These are phyloP conservation scores for Trachelipus rathkii DNA, from an alignment of 1,140 invertebrate species.

Conservation along the genomic window DNA sequence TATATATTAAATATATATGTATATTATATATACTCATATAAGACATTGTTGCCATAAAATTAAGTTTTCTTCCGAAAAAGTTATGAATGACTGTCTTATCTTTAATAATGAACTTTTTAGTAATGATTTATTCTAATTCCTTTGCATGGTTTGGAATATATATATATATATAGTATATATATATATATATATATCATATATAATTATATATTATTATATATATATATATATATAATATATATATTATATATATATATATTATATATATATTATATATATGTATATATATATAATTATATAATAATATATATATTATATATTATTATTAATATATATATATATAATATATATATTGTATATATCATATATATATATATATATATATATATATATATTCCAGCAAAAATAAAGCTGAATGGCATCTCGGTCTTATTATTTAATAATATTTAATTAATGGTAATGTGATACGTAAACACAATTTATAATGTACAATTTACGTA, in stretches of 20 bases:
- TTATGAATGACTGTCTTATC: slow-evolving; percentile 2
- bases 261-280: background rate
- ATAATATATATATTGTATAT: background rate
- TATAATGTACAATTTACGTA: no score
- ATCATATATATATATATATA: background rate
- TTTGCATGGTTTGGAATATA: no score
- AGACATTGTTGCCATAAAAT: background rate
- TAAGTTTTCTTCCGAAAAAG: background rate
- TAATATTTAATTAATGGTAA: background rate
- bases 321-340: background rate
- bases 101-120: background rate
- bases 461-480: background rate
- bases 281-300: background rate
- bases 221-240: background rate
- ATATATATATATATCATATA: no score
- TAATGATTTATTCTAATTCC: no score
- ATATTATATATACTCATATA: no score
- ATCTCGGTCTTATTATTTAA: no score
- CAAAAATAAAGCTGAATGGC: no score
- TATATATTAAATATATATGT: no score
- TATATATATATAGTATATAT: no score
- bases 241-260: background rate
- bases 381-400: no score
- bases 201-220: background rate
- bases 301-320: background rate